Base-by-base conservation (phyloP, 2,888 invertebrate species). In the Melipona beecheii region DNA sequence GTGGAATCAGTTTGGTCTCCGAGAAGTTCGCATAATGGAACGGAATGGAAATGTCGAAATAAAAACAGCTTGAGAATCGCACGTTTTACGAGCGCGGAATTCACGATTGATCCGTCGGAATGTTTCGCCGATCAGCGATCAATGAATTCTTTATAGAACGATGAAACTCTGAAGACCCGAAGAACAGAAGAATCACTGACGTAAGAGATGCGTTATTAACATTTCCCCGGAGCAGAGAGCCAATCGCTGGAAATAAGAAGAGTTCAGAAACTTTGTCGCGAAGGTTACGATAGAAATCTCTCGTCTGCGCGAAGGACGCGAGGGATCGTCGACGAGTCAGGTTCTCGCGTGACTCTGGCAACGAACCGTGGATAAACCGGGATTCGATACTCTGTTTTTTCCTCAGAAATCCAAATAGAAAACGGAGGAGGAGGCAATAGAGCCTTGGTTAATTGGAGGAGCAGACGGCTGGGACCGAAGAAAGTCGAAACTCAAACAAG, bases 251-350 rank as follows among this genome's bases (percentile, higher is more conserved):
- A 43, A 60, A 73, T 52, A 69, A 56, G 54, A 62, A 43, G 66
- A 78, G 78, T 65, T 80, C 58, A 15, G 43, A 24, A 73, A 76
- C 43, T 64, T 83, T 15, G 21, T 19, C 2, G 17, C 21, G 24
- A 27, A 36, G 24, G 49, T 49, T 43, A n/a, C 21, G 50, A 9
- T n/a, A 69, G 69, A 49, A 65, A 79, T 69, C 64, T 69, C 64
- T 74, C 52, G 58, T 58, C 65, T 17, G 31, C 19, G 17, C 27
- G 27, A 1, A 27, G 64, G 70, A 69, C 69, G 69, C 58, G 70
- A 11, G 65, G 64, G 75, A 17, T 70, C n/a, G 64, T 43, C 9
- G 75, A 69, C 19, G 17, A 54, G 52, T 71, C 69, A 69, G 62
- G 49, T 69, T 21, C 21, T 69, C 62, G 69, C 69, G 69, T 73